Conservation (phyloP, 1,140 invertebrate species). For the Subanguina moxae region DNA sequence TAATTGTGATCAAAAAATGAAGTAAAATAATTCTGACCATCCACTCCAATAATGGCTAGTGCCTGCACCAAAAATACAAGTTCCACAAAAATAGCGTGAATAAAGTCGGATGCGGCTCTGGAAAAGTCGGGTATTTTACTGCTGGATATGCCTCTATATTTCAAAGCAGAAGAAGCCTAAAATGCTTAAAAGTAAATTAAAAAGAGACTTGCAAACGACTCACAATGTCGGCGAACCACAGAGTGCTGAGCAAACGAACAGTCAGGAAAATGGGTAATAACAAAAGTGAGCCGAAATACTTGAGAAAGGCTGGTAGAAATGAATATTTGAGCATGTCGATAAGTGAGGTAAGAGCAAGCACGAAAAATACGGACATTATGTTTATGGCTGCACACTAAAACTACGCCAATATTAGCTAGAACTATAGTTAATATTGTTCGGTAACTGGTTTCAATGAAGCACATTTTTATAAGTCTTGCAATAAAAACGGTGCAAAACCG, state of each 20-base stretch:
- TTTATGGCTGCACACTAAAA: conserved; percentile 45
- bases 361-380: conserved; percentile 26
- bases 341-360: conserved; percentile 22
- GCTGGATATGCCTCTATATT: conserved; percentile 29
- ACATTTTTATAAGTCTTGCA: too few species aligned
- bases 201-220: too few species aligned
- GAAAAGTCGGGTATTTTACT: conserved; percentile 33
- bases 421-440: too few species aligned
- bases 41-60: conserved; percentile 30
- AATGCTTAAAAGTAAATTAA: too few species aligned
- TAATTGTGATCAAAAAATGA: not conserved
- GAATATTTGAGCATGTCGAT: conserved; percentile 27
- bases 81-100: conserved; percentile 48
- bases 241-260: conserved; percentile 32
- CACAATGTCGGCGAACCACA: conserved; percentile 54
- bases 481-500: too few species aligned
- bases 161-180: conserved; percentile 30
- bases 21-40: conserved; percentile 34
- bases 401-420: too few species aligned
- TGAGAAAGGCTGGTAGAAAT: conserved; percentile 34
- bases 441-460: too few species aligned
- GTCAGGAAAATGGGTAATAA: conserved; percentile 48
- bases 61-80: conserved; percentile 49
- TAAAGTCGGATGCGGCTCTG: conserved; percentile 42
- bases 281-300: conserved; percentile 26